Evolutionary conservation across 2,888 invertebrate genomes (phyloP).

Genomic region (Pseudeuparius sepicola): DNA sequence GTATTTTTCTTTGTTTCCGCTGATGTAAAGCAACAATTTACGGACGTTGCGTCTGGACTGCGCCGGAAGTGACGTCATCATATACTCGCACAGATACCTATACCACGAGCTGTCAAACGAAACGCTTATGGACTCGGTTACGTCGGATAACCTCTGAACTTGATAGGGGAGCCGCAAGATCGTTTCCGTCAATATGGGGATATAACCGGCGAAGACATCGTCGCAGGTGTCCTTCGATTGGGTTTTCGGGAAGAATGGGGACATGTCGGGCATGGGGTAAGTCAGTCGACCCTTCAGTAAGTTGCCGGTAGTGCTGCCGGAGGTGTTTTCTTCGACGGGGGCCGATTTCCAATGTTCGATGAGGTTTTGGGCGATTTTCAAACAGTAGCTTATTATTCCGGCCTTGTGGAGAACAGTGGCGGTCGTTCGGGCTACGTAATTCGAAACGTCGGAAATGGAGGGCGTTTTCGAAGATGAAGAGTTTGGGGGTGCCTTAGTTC

Average conservation of each 20-base stretch:
- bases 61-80: constrained; percentile 86
- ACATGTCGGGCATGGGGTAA: constrained; percentile 84
- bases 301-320: constrained; percentile 44
- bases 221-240: constrained; percentile 86
- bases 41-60: constrained; percentile 80
- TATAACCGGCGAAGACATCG: constrained; percentile 90
- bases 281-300: constrained; percentile 74
- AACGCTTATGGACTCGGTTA: constrained; percentile 39
- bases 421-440: constrained; percentile 58
- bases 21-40: constrained; percentile 82
- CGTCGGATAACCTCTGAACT: constrained; percentile 67
- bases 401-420: constrained; percentile 59
- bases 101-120: constrained; percentile 61
- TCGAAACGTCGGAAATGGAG: constrained; percentile 38
- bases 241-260: constrained; percentile 86
- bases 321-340: constrained; percentile 37
- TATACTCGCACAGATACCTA: constrained; percentile 66
- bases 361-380: constrained; percentile 58
- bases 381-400: constrained; percentile 62
- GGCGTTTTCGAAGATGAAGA: constrained; percentile 29
- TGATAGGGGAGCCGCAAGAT: constrained; percentile 89
- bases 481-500: constrained; percentile 49
- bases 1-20: constrained; percentile 93
- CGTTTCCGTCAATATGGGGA: constrained; percentile 91
- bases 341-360: constrained; percentile 67